Evolutionary conservation across 2,888 invertebrate genomes (phyloP).

Genomic region (Rhamphomyia laevipes): DNA sequence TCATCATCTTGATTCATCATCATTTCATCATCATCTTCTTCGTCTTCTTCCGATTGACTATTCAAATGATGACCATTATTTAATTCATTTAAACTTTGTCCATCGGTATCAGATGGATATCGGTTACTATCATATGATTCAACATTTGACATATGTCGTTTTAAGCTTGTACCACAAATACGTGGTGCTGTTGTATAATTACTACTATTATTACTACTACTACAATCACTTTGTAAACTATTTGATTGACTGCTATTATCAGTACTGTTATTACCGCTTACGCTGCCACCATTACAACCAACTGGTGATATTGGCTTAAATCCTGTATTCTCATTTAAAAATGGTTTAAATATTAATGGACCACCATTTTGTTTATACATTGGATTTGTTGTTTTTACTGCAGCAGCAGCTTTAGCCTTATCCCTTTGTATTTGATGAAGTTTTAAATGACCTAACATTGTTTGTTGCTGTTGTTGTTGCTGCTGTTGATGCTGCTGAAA

Average conservation of each 20-base stretch:
- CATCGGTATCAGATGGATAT: constrained; percentile 6
- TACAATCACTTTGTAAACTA: constrained; percentile 3
- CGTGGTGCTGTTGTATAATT: constrained; percentile 14
- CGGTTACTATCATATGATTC: constrained; percentile 19
- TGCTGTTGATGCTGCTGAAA: constrained; percentile 22
- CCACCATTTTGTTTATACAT: constrained; percentile 18
- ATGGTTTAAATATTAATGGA: constrained; percentile 28
- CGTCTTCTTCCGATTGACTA: constrained; percentile 8
- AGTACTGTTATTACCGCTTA: constrained; percentile 23
- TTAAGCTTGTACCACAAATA: constrained; percentile 21
- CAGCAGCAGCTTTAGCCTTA: constrained; percentile 13
- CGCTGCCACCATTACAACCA: constrained; percentile 23
- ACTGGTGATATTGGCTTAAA: constrained; percentile 36
- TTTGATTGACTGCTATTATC: constrained; percentile 27
- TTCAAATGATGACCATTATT: background rate
- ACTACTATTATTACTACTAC: background rate
- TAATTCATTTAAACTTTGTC: too few relatives aligned
- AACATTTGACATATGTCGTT: constrained; percentile 20
- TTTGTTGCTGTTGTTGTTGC: constrained; percentile 24
- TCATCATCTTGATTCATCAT: constrained; percentile 23
- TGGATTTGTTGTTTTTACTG: constrained; percentile 1
- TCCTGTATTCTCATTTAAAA: constrained; percentile 30
- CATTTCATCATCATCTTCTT: constrained; percentile 24
- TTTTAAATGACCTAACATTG: constrained; percentile 19
- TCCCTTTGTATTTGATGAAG: constrained; percentile 16